Evolutionary conservation across 2,888 invertebrate species (phyloP), one percentile per base, ranked within the genome.

Genomic region (Leucoma salicis): DNA sequence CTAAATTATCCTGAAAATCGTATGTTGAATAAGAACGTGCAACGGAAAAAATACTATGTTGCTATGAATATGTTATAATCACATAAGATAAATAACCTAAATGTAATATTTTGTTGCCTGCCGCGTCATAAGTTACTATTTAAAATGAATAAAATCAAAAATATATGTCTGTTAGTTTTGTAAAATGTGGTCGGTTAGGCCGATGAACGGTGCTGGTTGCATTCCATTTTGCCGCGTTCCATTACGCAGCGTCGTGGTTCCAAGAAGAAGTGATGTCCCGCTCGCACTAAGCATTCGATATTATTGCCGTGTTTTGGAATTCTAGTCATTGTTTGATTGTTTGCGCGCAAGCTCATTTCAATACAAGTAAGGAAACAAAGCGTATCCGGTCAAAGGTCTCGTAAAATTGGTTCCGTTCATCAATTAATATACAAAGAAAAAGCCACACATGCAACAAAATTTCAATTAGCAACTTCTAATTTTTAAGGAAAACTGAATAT

Each of bases 301-400:
- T 78, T 82, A 80, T 77, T 80, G 77, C 79, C 72, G 70, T 79
- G 82, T 84, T 85, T 84, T 69, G 81, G 78, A 84, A 84, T 84
- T 79, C 75, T 83, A 76, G 74, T 80, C 83, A 83, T 85, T 85
- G 85, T 83, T 82, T 80, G 78, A n/a, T n/a, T 67, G 70, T 82
- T n/a, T 80, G 78, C 68, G 70, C 70, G 70, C 69, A 73, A 71
- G 68, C 75, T 80, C 74, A 78, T 81, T 83, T 78, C 74, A 80
- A 80, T 80, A 77, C 69, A 66, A 69, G 67, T 71, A 71, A 73
- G 76, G 75, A 78, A 77, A 73, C 71, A 68, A 65, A 69, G 59
- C 64, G 67, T 72, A 74, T 76, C 75, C 78, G 78, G 79, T 74
- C 74, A 79, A 75, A 74, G 70, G 72, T 78, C 72, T 65, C 28